Conservation (phyloP, 2,888 invertebrate genomes). For the Sceliomorpha sp. region DNA sequence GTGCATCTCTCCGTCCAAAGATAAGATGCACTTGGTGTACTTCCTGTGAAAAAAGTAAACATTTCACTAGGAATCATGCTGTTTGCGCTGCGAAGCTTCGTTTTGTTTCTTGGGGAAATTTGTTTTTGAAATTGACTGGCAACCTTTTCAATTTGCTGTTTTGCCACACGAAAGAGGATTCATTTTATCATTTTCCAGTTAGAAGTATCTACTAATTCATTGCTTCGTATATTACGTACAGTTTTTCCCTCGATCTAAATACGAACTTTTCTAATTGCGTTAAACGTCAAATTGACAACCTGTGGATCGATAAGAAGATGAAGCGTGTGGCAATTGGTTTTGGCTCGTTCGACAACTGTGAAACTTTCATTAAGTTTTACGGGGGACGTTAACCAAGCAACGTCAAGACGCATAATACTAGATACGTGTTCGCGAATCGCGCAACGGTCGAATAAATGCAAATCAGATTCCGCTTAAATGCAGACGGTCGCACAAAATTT, state of each 20-base stretch:
- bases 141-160: too few relatives aligned
- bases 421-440: constrained; percentile 17
- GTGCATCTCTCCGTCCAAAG: constrained; percentile 57
- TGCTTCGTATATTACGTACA: background rate
- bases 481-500: constrained; percentile 28
- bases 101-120: too few relatives aligned
- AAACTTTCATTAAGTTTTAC: constrained; percentile 12
- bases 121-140: too few relatives aligned
- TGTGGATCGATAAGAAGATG: constrained; percentile 22
- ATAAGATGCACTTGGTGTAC: constrained; percentile 60
- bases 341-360: constrained; percentile 7
- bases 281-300: constrained; percentile 18
- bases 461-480: constrained; percentile 38
- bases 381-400: background rate
- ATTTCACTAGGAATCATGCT: constrained; percentile 13
- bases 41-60: constrained; percentile 58
- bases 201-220: background rate
- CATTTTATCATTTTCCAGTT: constrained; percentile 13
- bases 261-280: constrained; percentile 30
- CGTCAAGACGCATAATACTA: constrained; percentile 20
- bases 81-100: too few relatives aligned
- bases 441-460: constrained; percentile 20
- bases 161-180: constrained; percentile 9
- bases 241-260: constrained; percentile 20
- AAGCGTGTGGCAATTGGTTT: constrained; percentile 36